Base-by-base conservation (phyloP, 1,140 invertebrate species). In the Planococcus citri region DNA sequence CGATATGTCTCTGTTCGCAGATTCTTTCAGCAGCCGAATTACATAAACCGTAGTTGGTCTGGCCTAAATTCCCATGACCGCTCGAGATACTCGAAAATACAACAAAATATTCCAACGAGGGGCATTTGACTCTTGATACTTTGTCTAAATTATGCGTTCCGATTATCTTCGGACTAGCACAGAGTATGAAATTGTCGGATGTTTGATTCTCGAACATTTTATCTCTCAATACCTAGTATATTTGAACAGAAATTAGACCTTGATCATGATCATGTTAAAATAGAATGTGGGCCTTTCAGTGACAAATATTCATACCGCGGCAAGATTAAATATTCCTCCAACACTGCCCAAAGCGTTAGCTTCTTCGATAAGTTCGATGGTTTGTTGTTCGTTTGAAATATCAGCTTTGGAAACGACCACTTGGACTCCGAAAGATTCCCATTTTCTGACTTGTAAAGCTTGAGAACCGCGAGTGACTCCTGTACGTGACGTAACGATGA, bases 291-390 rank as follows among this genome's bases (percentile, higher is more conserved):
- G n/a, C n/a, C n/a, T n/a, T n/a, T n/a, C n/a, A n/a, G n/a, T n/a
- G n/a, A 33, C 29, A 33, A 33, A 33, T 24, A 25, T 25, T 73
- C 76, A 79, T 69, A 95, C 92, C 73, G 87, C 91, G 10, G 95
- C 95, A 71, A 98, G 80, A 78, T 98, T 94, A 79, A 98, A 97
- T 68, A 98, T 88, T 72, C 92, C 95, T 60, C 92, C 95, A 71
- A 97, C 84, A 6, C 91, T 86, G 14, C 88, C 92, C 38, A 89
- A 74, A 75, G 84, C 81, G 22, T 80, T 82, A n/a, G 88, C 85
- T 74, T 87, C 83, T 27, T 83, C 79, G n/a, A 97, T 75, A 9
- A 98, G 79, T 64, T 84, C 78, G 71, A 83, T 82, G 2, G 91
- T 87, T 25, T 90, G 90, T 3, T 80, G 80, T n/a, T 80, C 70